Evolutionary conservation across 2,888 invertebrate genomes (phyloP).

Genomic region (Meghimatium bilineatum): DNA sequence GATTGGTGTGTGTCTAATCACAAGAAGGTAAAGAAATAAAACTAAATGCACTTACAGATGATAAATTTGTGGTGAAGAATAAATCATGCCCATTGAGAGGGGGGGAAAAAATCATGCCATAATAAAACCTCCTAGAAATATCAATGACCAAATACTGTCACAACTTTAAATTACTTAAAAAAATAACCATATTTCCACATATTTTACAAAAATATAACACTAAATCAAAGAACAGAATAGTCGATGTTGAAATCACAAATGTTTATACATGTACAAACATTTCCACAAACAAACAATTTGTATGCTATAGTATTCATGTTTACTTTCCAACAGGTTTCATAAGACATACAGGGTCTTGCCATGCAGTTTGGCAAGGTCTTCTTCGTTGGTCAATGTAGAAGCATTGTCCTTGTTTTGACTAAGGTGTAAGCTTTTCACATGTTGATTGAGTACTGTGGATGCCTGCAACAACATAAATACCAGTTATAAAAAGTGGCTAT

Average conservation of each 20-base stretch:
- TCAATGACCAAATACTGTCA: no score
- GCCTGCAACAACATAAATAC: conserved; percentile 61
- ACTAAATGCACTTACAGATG: no score
- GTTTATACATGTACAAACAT: neutral
- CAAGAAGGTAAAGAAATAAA: no score
- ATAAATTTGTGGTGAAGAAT: no score
- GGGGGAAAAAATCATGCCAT: no score
- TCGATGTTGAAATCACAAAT: neutral
- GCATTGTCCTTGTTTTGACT: conserved; percentile 59
- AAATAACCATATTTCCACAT: neutral
- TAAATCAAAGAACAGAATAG: neutral
- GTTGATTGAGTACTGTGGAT: conserved; percentile 57
- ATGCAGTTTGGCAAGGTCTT: conserved; percentile 61
- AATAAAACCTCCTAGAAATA: no score
- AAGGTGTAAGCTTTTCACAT: conserved; percentile 58
- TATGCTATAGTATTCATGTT: neutral
- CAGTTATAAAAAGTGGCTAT: no score
- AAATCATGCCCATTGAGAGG: no score
- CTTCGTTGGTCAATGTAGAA: conserved; percentile 55
- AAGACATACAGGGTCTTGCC: conserved; percentile 63
- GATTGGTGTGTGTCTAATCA: no score
- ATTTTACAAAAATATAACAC: neutral
- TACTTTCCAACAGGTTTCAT: conserved; percentile 26
- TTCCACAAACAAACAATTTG: neutral
- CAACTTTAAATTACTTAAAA: neutral